Conservation (phyloP, 1,140 invertebrate species). For the Ceratina calcarata region DNA sequence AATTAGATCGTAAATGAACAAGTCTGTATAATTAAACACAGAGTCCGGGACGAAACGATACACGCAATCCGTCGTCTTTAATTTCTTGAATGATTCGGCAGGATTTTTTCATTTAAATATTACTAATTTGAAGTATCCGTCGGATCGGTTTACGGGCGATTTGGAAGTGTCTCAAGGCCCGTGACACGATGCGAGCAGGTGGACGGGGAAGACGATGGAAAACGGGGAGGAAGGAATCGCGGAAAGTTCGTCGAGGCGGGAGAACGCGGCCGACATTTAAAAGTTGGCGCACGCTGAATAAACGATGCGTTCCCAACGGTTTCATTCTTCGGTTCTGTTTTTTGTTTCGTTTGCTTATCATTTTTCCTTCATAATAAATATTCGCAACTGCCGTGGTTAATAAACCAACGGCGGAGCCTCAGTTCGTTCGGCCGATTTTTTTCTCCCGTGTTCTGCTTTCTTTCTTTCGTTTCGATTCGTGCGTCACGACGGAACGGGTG, state of each 20-base stretch:
- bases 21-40: too few species aligned
- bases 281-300: neutral
- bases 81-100: too few species aligned
- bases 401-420: neutral
- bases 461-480: neutral
- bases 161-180: too few species aligned
- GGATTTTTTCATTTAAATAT: too few species aligned
- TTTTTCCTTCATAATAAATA: neutral
- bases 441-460: neutral
- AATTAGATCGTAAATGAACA: too few species aligned
- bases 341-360: neutral
- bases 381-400: neutral
- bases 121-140: too few species aligned
- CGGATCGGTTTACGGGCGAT: too few species aligned
- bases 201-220: too few species aligned
- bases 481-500: neutral
- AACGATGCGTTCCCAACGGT: neutral
- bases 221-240: neutral
- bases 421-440: neutral
- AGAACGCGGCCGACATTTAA: neutral
- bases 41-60: too few species aligned
- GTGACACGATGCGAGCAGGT: too few species aligned
- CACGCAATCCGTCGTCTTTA: too few species aligned
- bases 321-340: neutral
- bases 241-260: neutral